Evolutionary conservation across 2,888 invertebrate species (phyloP), one percentile per base, ranked within the genome.

Genomic region (Andrena hattorfiana): DNA sequence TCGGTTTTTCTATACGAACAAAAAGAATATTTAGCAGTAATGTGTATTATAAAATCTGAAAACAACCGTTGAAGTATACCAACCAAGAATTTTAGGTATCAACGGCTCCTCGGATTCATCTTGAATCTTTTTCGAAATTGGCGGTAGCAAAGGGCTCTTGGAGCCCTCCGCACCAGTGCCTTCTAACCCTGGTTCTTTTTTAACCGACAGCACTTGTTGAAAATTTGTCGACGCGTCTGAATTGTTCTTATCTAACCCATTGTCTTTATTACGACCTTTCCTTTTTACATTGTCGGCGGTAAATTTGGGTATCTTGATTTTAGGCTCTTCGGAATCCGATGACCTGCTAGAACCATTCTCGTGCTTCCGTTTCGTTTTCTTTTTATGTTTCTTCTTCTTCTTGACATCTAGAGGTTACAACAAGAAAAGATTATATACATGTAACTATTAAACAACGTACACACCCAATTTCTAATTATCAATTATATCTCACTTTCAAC

Each of bases 61-160:
- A 49, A 6, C 48, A 64, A 64, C 6, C 48, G 35, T 5, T 16
- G 30, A 26, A 30, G 13, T 76, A 4, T 84, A 90, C 89, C 80
- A 79, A 93, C 94, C 94, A 64, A 92, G 84, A 71, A 93, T 82
- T 81, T 92, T 91, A 42, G 93, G 90, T 85, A 92, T 86, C 35
- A 91, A 74, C 16, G 87, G 69, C 91, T 93, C 92, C 89, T 94
- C 90, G 3, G 59, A n/a, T 93, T 95, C 94, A 93, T 95, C 80
- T 93, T 95, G 84, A 94, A 92, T 85, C 93, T 95, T 76, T 94
- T 91, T 92, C 93, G 94, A 69, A 93, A 94, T 77, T 85, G 92
- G 82, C 86, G 92, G 92, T 35, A 92, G 85, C 49, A 66, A 26
- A 6, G 92, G 90, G 85, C 90, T 91, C 5, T 73, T 81, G 6